phyloP scores from a whole-genome alignment of 2,113 vertebrate genomes.

The Crotalus tigris region DNA sequence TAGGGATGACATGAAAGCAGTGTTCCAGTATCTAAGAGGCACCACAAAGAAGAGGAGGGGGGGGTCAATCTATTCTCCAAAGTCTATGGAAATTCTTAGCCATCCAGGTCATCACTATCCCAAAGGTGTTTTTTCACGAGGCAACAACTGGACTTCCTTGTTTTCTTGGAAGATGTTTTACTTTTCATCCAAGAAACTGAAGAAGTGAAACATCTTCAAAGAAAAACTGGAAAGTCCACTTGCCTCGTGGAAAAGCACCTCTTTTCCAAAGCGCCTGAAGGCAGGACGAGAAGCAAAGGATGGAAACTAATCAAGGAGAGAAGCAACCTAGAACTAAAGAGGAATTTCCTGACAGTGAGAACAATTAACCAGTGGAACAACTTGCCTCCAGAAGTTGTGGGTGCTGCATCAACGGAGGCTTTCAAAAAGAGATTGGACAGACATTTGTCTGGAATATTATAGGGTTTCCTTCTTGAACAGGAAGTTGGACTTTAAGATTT shows the following conservation, averaged over 20 bases:
- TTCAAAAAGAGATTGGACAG: not conserved
- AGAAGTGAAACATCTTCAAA: too few relatives aligned
- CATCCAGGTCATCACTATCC: too few relatives aligned
- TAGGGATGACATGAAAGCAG: not conserved
- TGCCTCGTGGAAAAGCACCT: too few relatives aligned
- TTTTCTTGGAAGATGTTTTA: too few relatives aligned
- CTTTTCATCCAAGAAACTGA: too few relatives aligned
- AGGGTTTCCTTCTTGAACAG: not conserved
- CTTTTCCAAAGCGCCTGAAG: not conserved
- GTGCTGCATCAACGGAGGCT: not conserved
- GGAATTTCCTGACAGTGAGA: not conserved
- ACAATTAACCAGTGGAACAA: not conserved
- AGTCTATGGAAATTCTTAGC: too few relatives aligned
- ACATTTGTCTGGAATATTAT: not conserved
- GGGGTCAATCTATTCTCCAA: not conserved
- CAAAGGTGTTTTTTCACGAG: too few relatives aligned
- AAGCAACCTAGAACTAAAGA: not conserved
- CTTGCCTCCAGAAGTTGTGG: not conserved
- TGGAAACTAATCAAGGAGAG: not conserved
- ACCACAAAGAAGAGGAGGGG: not conserved
- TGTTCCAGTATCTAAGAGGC: not conserved
- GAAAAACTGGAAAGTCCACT: too few relatives aligned
- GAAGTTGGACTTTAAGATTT: not conserved
- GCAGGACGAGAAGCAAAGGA: accelerated
- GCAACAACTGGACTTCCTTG: too few relatives aligned